Percentiles rank a stretch among this genome's conserved stretches.
Evolutionary conservation across 1,140 invertebrate genomes (phyloP).

Genomic region (Danaus melanippus): DNA sequence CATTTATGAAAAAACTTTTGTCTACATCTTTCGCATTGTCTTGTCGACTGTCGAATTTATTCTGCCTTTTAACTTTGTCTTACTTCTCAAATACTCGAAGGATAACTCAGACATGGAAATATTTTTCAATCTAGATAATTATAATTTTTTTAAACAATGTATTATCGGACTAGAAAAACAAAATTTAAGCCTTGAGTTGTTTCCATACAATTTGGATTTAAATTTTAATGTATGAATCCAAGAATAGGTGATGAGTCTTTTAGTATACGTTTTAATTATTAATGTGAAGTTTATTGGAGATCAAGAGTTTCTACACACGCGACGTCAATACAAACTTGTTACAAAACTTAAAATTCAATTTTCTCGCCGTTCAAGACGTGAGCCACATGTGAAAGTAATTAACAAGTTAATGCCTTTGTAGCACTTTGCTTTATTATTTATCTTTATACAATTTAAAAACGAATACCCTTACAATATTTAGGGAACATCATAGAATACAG

Average conservation of each 20-base stretch:
- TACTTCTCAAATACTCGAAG: constrained; percentile 21
- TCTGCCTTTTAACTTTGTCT: constrained; percentile 40
- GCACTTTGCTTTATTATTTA: constrained; percentile 7
- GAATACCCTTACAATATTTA: background rate
- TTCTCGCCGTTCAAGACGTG: constrained; percentile 13
- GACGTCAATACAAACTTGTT: constrained; percentile 21
- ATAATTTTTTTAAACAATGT: too few species aligned
- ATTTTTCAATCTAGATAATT: background rate
- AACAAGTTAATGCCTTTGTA: constrained; percentile 17
- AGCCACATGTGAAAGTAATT: constrained; percentile 18
- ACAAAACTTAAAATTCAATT: constrained; percentile 26
- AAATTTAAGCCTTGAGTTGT: too few species aligned
- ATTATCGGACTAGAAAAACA: too few species aligned
- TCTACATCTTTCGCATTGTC: constrained; percentile 60
- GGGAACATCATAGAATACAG: too few species aligned
- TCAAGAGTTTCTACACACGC: constrained; percentile 19
- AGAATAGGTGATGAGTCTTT: too few species aligned
- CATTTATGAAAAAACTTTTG: constrained; percentile 69
- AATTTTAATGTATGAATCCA: too few species aligned
- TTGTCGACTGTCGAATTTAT: constrained; percentile 49
- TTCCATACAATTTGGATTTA: too few species aligned
- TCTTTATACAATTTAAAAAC: constrained; percentile 2
- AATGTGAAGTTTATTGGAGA: constrained; percentile 15
- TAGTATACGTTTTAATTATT: background rate
- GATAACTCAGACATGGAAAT: constrained; percentile 5